These are phyloP conservation scores for Characodon lateralis DNA, from an alignment of 2,797 vertebrate species.

Conservation along the genomic window DNA sequence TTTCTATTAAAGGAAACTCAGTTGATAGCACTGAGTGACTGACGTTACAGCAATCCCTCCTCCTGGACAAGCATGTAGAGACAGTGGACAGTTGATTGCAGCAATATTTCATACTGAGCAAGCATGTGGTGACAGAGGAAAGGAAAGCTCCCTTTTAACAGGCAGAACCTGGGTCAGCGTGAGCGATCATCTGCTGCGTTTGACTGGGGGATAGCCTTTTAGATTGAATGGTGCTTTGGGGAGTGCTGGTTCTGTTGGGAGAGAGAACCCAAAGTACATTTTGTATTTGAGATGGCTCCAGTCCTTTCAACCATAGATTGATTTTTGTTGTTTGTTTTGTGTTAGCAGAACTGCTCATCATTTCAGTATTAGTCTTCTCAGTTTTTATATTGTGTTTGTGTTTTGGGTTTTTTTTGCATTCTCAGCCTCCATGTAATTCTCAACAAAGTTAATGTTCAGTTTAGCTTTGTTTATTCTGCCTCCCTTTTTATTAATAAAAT, in stretches of 20 bases:
- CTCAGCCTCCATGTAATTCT: no score
- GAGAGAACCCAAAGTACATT: not conserved
- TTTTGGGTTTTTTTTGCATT: not conserved
- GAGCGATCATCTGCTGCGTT: no score
- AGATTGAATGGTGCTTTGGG: not conserved
- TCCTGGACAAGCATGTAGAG: no score
- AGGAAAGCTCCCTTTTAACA: no score
- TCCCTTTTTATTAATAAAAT: not conserved
- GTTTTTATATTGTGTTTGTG: not conserved
- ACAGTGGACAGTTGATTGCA: no score
- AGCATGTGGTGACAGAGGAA: no score
- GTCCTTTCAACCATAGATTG: not conserved
- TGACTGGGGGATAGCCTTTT: not conserved
- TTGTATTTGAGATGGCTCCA: not conserved
- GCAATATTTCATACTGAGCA: no score
- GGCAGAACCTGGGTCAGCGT: no score
- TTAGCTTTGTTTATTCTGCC: not conserved
- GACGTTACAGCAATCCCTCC: no score
- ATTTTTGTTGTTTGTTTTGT: not conserved
- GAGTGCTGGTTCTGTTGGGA: not conserved
- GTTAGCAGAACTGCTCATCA: not conserved
- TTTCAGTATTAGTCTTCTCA: no score
- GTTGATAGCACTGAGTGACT: no score
- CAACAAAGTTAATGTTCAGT: not conserved
- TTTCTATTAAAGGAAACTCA: no score